Percentiles rank a stretch among this genome's conserved stretches.
phyloP scores from a whole-genome alignment of 1,140 invertebrate species.

The Vanessa atalanta region DNA sequence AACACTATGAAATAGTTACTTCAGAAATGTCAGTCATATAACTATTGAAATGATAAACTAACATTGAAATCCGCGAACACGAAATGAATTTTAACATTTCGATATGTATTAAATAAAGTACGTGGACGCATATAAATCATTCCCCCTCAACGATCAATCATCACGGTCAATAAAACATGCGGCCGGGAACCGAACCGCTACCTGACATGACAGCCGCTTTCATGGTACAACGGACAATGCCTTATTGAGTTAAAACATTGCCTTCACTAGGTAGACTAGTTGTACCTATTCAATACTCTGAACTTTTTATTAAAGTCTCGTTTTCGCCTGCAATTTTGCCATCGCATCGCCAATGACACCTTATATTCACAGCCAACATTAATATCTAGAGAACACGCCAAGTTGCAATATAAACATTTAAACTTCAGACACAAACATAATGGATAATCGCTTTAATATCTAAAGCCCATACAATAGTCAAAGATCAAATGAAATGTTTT shows the following conservation, averaged over 20 bases:
- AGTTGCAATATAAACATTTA: too few species aligned
- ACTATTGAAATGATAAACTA: neutral
- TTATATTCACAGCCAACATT: too few species aligned
- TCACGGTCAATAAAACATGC: conserved; percentile 47
- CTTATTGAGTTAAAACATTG: conserved; percentile 12
- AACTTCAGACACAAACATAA: too few species aligned
- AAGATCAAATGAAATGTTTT: neutral
- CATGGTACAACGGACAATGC: conserved; percentile 42
- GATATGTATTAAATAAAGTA: conserved; percentile 14
- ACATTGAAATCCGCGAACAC: conserved; percentile 24
- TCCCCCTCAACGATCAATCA: conserved; percentile 46
- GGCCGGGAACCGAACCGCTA: conserved; percentile 43
- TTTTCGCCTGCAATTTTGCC: neutral
- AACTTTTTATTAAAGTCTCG: neutral
- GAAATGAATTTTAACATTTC: conserved; percentile 21
- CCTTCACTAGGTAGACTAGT: neutral
- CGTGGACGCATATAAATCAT: conserved; percentile 24
- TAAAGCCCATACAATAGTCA: too few species aligned
- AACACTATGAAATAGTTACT: too few species aligned
- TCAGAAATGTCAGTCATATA: neutral
- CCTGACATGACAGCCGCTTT: conserved; percentile 48
- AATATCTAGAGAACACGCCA: too few species aligned
- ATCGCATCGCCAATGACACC: neutral
- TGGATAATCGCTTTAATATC: too few species aligned
- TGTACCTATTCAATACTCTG: conserved; percentile 2